These are phyloP conservation scores for Acromyrmex charruanus DNA, from an alignment of 1,140 invertebrate genomes.

Conservation along the genomic window DNA sequence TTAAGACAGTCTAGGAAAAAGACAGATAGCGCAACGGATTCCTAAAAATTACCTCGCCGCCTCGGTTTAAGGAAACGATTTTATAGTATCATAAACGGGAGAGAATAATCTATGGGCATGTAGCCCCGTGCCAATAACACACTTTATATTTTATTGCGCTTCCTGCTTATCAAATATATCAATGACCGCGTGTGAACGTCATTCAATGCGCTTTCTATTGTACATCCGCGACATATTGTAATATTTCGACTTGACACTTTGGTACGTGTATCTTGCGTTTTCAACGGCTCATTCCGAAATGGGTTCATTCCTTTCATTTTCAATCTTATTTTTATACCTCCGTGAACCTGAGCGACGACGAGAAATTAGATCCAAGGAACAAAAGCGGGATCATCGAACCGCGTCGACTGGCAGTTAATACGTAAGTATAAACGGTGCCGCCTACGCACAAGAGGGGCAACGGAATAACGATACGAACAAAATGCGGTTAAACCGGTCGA, in stretches of 20 bases:
- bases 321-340: slow-evolving; percentile 1
- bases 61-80: slow-evolving; percentile 30
- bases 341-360: not conserved
- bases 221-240: not conserved
- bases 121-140: slow-evolving; percentile 53
- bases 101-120: not conserved
- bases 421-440: not conserved
- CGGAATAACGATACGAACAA: slow-evolving; percentile 51
- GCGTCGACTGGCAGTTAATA: slow-evolving; percentile 26
- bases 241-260: not conserved
- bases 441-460: slow-evolving; percentile 23
- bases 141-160: slow-evolving; percentile 56
- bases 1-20: not conserved
- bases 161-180: slow-evolving; percentile 60
- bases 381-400: slow-evolving; percentile 14
- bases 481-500: slow-evolving; percentile 76
- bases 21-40: not conserved
- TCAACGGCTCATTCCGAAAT: not conserved
- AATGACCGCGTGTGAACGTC: not conserved
- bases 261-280: not conserved
- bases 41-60: not conserved
- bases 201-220: slow-evolving; percentile 35
- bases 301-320: slow-evolving; percentile 39
- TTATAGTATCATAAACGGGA: slow-evolving; percentile 40
- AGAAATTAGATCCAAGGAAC: slow-evolving; percentile 2